phyloP scores from a whole-genome alignment of 2,797 vertebrate species.

The Sphenodon punctatus region DNA sequence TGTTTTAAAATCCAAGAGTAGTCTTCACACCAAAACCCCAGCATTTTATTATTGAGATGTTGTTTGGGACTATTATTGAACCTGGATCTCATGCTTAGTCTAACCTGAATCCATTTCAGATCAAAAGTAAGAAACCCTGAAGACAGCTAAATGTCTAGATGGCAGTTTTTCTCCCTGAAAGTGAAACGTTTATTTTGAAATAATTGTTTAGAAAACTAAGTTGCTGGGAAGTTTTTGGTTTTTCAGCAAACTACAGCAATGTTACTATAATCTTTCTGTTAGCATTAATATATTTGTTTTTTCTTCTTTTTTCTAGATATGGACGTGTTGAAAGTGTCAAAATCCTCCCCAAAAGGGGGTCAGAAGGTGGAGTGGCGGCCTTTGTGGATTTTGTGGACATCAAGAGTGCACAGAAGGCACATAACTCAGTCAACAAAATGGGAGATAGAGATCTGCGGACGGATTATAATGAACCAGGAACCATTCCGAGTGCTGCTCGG shows the following conservation, averaged over 20 bases:
- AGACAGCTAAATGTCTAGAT: neutral
- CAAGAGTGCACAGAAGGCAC: conserved; percentile 99
- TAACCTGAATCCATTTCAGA: neutral
- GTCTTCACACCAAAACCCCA: neutral
- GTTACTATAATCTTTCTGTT: neutral
- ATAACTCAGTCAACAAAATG: conserved; percentile 99
- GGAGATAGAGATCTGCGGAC: conserved; percentile 99
- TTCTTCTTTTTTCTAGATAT: conserved; percentile 84
- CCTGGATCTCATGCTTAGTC: neutral
- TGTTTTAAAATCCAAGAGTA: neutral
- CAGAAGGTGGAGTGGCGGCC: conserved; percentile 97
- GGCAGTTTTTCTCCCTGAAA: neutral
- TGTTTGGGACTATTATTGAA: neutral
- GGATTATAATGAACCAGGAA: conserved; percentile 99
- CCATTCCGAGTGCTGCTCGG: conserved; percentile 96
- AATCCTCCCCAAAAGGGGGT: conserved; percentile 97
- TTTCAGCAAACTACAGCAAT: neutral
- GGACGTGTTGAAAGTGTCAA: conserved; percentile 99
- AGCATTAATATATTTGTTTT: conserved; percentile 45
- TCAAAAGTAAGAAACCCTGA: neutral
- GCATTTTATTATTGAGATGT: neutral
- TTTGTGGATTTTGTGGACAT: conserved; percentile 99
- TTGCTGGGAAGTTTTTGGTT: neutral
- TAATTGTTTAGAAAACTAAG: rapidly evolving
- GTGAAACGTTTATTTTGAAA: neutral